These are phyloP conservation scores for Vidua chalybeata DNA, from an alignment of 2,113 vertebrate species.

Conservation along the genomic window DNA sequence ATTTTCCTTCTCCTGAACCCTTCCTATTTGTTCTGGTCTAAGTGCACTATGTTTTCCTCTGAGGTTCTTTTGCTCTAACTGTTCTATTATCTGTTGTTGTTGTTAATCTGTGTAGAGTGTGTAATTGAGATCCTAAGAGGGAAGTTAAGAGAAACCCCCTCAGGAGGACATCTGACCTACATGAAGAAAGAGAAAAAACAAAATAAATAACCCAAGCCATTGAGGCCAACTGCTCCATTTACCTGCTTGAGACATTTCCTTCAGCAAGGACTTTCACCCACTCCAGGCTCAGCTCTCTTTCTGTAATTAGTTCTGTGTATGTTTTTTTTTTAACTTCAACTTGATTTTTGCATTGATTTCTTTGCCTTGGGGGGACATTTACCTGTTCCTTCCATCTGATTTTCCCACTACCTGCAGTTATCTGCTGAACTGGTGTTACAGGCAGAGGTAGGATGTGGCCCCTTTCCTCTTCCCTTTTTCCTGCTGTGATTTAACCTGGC, in stretches of 20 bases:
- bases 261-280: not conserved
- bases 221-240: constrained; percentile 31
- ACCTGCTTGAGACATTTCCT: constrained; percentile 31
- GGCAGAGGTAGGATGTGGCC: not conserved
- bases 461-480: not conserved
- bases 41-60: constrained; percentile 17
- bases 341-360: constrained; percentile 19
- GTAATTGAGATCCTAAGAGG: constrained; percentile 57
- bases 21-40: constrained; percentile 52
- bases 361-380: not conserved
- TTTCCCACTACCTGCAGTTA: not conserved
- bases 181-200: constrained; percentile 14
- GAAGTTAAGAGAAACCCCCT: constrained; percentile 47
- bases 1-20: constrained; percentile 45
- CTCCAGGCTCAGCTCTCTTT: not conserved
- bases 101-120: constrained; percentile 54
- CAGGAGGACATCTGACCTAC: constrained; percentile 35
- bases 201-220: constrained; percentile 31
- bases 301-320: not conserved
- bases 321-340: not conserved
- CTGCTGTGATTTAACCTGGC: not conserved
- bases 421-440: not conserved
- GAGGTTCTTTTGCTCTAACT: constrained; percentile 48
- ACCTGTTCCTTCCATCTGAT: not conserved
- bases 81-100: constrained; percentile 42